A percentile compares a stretch with the other conserved stretches of the same genome.
Evolutionary conservation across 2,113 vertebrate species (phyloP).

Genomic region (Dromiciops gliroides): DNA sequence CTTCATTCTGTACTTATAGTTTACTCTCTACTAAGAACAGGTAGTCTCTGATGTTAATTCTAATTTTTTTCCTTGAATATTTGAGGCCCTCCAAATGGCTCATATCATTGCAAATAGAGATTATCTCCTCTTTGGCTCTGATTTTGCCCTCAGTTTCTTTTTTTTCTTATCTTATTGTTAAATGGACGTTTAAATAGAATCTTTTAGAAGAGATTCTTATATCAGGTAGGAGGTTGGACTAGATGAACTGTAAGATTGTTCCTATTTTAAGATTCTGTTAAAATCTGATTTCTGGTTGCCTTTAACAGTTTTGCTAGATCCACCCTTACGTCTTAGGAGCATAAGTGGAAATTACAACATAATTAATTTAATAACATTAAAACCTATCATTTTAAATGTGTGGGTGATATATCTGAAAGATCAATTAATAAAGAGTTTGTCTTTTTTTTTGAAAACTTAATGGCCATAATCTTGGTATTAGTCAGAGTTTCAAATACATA

Average conservation of each 20-base stretch:
- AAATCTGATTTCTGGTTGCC: neutral
- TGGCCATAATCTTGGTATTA: neutral
- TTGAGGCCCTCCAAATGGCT: neutral
- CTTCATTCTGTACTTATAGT: neutral
- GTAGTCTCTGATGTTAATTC: no score
- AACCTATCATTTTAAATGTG: neutral
- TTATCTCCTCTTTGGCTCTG: neutral
- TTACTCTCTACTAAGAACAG: neutral
- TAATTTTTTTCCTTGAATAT: neutral
- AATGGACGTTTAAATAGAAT: neutral
- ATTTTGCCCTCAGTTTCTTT: neutral
- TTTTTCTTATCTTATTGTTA: neutral
- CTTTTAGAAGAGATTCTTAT: neutral
- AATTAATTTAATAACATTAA: neutral
- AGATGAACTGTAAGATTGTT: neutral
- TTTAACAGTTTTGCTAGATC: neutral
- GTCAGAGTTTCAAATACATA: neutral
- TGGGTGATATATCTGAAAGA: neutral
- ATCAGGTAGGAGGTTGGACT: neutral
- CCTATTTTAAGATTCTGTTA: neutral
- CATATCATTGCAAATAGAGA: neutral
- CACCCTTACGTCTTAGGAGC: neutral
- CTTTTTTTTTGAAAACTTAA: constrained; percentile 17
- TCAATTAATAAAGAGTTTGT: neutral
- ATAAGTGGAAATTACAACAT: neutral